Percentiles rank a stretch among this genome's conserved stretches.
phyloP scores from a whole-genome alignment of 2,797 vertebrate species.

The Catostomus latipinnis region DNA sequence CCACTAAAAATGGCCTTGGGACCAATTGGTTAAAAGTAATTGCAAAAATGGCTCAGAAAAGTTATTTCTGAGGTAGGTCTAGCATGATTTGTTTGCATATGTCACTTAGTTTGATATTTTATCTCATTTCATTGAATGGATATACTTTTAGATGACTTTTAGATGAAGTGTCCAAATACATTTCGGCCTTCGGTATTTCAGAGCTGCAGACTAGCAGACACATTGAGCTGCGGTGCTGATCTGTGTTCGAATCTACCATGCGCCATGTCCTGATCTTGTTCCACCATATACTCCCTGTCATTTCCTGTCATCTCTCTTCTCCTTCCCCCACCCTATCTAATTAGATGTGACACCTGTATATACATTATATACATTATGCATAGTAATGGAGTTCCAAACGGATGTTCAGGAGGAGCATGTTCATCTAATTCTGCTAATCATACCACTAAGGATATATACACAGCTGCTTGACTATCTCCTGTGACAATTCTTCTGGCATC shows the following conservation, averaged over 20 bases:
- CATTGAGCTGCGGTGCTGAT: not conserved
- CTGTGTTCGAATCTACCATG: not conserved
- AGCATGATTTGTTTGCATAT: too few species aligned
- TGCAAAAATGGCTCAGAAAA: too few species aligned
- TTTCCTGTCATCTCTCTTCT: conserved; percentile 2
- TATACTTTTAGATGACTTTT: too few species aligned
- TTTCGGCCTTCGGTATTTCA: not conserved
- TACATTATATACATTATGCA: not conserved
- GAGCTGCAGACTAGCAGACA: not conserved
- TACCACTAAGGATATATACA: conserved; percentile 33
- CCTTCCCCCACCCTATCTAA: not conserved
- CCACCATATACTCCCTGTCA: not conserved
- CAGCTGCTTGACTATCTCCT: conserved; percentile 29
- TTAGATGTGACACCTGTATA: not conserved
- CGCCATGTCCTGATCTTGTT: not conserved
- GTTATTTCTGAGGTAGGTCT: too few species aligned
- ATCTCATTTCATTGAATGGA: too few species aligned
- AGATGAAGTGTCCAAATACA: too few species aligned
- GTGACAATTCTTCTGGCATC: conserved; percentile 11
- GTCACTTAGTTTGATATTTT: too few species aligned
- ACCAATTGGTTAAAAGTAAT: too few species aligned
- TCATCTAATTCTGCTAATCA: conserved; percentile 33
- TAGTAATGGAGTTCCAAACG: conserved; percentile 2
- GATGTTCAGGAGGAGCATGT: conserved; percentile 36
- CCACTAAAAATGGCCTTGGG: too few species aligned